Conservation (phyloP, 1,140 invertebrate species). For the Drosophila azteca region DNA sequence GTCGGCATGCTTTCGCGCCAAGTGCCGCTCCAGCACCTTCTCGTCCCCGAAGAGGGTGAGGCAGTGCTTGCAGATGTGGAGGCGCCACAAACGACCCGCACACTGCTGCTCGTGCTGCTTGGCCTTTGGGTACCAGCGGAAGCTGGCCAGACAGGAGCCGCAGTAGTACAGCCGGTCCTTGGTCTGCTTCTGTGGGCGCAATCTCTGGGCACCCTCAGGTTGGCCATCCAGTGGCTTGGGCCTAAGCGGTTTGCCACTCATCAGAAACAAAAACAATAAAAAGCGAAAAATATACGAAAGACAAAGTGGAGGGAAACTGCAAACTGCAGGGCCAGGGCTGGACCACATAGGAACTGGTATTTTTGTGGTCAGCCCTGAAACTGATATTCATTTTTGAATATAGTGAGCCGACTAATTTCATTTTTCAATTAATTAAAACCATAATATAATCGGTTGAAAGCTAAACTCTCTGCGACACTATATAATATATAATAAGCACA, state of each 20-base stretch:
- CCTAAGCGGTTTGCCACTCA: not conserved
- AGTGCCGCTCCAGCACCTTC: slow-evolving; percentile 43
- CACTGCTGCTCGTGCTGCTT: slow-evolving; percentile 60
- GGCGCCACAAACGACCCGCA: slow-evolving; percentile 25
- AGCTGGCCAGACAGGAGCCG: slow-evolving; percentile 41
- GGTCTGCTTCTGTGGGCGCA: not conserved
- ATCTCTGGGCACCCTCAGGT: not conserved
- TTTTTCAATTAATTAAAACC: too few relatives aligned
- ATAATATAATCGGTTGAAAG: too few relatives aligned
- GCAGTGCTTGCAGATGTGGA: slow-evolving; percentile 60
- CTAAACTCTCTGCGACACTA: too few relatives aligned
- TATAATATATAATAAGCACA: too few relatives aligned
- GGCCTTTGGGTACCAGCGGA: slow-evolving; percentile 36
- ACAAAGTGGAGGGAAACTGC: too few relatives aligned
- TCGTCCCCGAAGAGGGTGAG: slow-evolving; percentile 59
- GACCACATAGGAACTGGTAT: too few relatives aligned
- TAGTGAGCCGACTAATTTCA: too few relatives aligned
- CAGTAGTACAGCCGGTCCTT: slow-evolving; percentile 38
- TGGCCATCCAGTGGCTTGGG: slow-evolving; percentile 3
- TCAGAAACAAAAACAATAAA: too few relatives aligned
- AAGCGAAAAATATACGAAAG: too few relatives aligned
- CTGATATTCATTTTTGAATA: too few relatives aligned
- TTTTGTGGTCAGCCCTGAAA: too few relatives aligned
- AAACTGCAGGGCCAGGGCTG: too few relatives aligned
- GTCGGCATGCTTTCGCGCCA: slow-evolving; percentile 51